Conservation (phyloP, 2,113 vertebrate species). For the Pipa parva region DNA sequence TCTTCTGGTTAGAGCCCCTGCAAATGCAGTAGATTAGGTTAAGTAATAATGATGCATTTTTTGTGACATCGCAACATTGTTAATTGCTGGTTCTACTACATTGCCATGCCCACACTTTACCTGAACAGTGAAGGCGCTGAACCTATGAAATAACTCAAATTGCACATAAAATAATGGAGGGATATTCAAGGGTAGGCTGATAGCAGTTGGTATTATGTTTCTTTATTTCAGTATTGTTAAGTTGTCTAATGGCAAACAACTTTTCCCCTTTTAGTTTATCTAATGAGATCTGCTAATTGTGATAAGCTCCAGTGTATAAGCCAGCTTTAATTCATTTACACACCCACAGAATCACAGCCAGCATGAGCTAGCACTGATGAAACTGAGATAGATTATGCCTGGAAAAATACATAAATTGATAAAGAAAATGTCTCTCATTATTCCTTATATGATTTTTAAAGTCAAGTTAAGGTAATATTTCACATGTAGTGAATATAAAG, state of each 20-base stretch:
- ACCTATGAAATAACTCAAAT: too few relatives aligned
- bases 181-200: too few relatives aligned
- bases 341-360: conserved; percentile 1
- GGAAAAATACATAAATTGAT: conserved; percentile 14
- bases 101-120: too few relatives aligned
- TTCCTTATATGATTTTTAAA: not conserved
- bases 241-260: not conserved
- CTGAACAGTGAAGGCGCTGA: too few relatives aligned
- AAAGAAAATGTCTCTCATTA: conserved; percentile 17
- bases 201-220: not conserved
- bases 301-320: not conserved
- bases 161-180: too few relatives aligned
- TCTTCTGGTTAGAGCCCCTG: too few relatives aligned
- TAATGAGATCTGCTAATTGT: conserved; percentile 6
- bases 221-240: not conserved
- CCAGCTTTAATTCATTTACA: conserved; percentile 13
- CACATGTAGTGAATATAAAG: conserved; percentile 9
- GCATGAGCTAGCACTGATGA: not conserved
- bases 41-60: too few relatives aligned
- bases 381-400: conserved; percentile 13
- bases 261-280: conserved; percentile 1
- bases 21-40: too few relatives aligned
- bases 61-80: too few relatives aligned
- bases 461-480: too few relatives aligned
- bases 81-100: too few relatives aligned